Base-by-base conservation (phyloP, 1,140 invertebrate genomes). In the Panulirus ornatus region DNA sequence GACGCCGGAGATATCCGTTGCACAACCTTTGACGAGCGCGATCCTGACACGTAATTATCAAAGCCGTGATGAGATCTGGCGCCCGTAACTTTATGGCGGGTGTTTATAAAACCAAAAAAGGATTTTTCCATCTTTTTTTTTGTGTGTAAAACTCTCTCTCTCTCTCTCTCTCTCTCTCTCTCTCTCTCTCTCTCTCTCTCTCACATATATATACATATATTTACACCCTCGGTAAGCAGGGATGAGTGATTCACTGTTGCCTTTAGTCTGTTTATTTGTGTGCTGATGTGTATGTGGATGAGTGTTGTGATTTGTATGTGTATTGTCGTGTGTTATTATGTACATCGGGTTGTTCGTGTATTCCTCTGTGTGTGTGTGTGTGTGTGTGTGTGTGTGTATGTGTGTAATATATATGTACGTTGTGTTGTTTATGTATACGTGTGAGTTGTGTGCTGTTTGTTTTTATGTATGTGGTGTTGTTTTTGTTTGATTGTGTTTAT, bases 21-120 rank as follows among this genome's bases (percentile, higher is more conserved):
- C 58, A 66, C 58, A 66, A 27, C n/a, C 58, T 6, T n/a, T 30
- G 58, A 66, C 58, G 27, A 30, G 58, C 58, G 58, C n/a, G 58
- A 30, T 30, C 58, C n/a, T 66, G 58, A 66, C 58, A 66, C 11
- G 58, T 66, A 66, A 66, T 66, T 66, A 66, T 66, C 58, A 27
- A 66, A 66, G 58, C 58, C 11, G 58, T 66, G 58, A 66, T 66
- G 27, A 27, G 58, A 66, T 30, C 58, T 66, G 58, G 27, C 27
- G n/a, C 1, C n/a, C 3, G 58, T 5, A 66, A 66, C n/a, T 27
- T 30, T 66, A 66, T 66, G 58, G 58, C 6, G 8, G 58, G 58
- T 66, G 58, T n/a, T n/a, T 30, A 66, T 66, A 30, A 30, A 66
- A 30, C 58, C 58, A 66, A 66, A 66, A 27, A 6, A 8, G 58